phyloP scores from a whole-genome alignment of 35 echinoderm and acorn worm species.

The Holothuria glaberrima region DNA sequence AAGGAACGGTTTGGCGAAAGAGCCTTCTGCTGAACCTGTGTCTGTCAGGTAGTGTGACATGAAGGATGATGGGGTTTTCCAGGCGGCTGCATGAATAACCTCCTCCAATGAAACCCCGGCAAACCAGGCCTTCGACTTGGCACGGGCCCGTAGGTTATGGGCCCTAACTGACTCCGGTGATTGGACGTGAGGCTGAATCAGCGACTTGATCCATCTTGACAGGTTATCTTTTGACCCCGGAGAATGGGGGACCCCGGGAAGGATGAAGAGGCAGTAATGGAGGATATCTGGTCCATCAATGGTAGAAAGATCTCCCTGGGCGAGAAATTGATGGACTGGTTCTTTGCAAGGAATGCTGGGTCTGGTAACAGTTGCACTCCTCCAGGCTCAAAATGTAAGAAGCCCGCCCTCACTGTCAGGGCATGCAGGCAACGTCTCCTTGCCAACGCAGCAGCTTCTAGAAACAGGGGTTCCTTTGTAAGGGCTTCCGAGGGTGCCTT shows the following conservation, averaged over 20 bases:
- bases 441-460: neutral
- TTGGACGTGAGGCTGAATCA: neutral
- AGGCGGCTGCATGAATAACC: too few relatives aligned
- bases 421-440: neutral
- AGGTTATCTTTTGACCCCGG: neutral
- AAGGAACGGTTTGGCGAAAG: too few relatives aligned
- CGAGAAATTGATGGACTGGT: too few relatives aligned
- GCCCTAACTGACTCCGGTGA: neutral
- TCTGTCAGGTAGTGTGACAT: too few relatives aligned
- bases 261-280: neutral
- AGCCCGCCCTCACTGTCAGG: neutral
- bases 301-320: neutral
- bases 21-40: too few relatives aligned
- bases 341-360: too few relatives aligned
- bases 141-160: neutral
- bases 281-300: neutral
- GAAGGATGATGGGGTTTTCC: too few relatives aligned
- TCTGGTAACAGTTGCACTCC: neutral
- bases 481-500: neutral
- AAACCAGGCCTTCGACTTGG: too few relatives aligned
- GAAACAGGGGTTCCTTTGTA: too few relatives aligned
- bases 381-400: neutral
- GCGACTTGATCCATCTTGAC: neutral
- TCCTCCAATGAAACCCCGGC: too few relatives aligned
- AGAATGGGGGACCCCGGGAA: neutral